Conservation (phyloP, 2,797 vertebrate genomes). For the Acanthurus leucopareius region DNA sequence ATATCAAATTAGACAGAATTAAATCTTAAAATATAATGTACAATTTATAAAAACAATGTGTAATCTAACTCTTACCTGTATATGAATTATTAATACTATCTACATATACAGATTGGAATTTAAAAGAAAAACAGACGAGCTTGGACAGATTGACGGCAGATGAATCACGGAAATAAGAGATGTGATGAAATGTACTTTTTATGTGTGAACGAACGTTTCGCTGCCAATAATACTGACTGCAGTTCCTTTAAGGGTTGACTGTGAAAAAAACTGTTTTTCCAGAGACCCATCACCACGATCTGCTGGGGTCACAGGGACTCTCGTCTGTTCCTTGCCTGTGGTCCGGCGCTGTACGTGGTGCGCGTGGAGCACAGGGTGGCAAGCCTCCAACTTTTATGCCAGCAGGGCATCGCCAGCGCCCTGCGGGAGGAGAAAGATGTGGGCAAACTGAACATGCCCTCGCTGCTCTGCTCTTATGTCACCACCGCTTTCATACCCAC, state of each 20-base stretch:
- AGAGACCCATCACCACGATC: slow-evolving; percentile 98
- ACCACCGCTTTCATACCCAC: slow-evolving; percentile 98
- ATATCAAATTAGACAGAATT: neutral
- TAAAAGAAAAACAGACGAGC: too few relatives aligned
- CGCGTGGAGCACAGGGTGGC: slow-evolving; percentile 97
- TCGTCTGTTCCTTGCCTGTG: slow-evolving; percentile 96
- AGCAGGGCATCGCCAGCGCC: slow-evolving; percentile 94
- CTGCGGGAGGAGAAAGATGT: slow-evolving; percentile 96
- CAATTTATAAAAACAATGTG: neutral
- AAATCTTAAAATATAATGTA: neutral
- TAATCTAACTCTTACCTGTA: neutral
- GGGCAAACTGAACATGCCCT: slow-evolving; percentile 95
- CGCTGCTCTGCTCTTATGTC: slow-evolving; percentile 97
- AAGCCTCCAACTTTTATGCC: slow-evolving; percentile 96
- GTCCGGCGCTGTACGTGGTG: slow-evolving; percentile 94
- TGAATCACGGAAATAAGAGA: neutral
- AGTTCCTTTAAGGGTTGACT: neutral
- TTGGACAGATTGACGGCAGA: neutral
- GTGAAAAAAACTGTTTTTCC: slow-evolving; percentile 52
- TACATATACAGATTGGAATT: too few relatives aligned
- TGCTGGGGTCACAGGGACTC: slow-evolving; percentile 99
- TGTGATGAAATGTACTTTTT: neutral
- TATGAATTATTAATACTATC: neutral
- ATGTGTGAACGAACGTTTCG: neutral
- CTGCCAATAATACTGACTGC: neutral